Evolutionary conservation across 2,888 invertebrate genomes (phyloP), one percentile per base, ranked within the genome.

Genomic region (Idaea straminata): DNA sequence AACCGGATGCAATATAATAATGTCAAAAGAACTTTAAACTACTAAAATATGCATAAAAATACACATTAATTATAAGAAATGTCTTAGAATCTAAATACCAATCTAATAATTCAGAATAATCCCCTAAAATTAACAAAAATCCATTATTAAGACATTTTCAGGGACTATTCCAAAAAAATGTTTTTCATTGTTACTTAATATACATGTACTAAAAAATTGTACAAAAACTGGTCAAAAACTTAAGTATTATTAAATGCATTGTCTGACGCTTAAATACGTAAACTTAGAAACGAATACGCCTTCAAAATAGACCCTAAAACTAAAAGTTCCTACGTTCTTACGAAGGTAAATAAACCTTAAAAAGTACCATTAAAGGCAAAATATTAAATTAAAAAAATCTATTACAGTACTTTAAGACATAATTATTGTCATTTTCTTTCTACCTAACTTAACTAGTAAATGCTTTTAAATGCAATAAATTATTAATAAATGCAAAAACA

Each of bases 381-480:
- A 15, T 16, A 59, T 15, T 15, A 15, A 16, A 15, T 7, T 66
- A 61, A 57, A 38, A 59, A 62, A 64, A 59, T 64, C 47, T 62
- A 25, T 62, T 65, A 59, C 63, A 69, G 64, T 63, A 62, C 67
- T 15, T 60, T 62, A 10, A 57, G 61, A 63, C 63, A 35, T 61
- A 64, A 65, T 65, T 66, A 70, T 66, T 68, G 67, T 69, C 69
- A n/a, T 68, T 66, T 66, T 61, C 58, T 65, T 66, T 57, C 68
- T 69, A 69, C 61, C 63, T 67, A 69, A 69, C 64, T 71, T 62
- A 67, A 72, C 67, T 74, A 85, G 78, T 86, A 86, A 87, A 90
- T 89, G 89, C 88, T 86, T 83, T 76, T 86, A 91, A 90, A 91
- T 90, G 89, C 89, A 88, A 88, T 87, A 82, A 83, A 83, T 87